Conservation (phyloP, 1,140 invertebrate species). For the Euwallacea similis region DNA sequence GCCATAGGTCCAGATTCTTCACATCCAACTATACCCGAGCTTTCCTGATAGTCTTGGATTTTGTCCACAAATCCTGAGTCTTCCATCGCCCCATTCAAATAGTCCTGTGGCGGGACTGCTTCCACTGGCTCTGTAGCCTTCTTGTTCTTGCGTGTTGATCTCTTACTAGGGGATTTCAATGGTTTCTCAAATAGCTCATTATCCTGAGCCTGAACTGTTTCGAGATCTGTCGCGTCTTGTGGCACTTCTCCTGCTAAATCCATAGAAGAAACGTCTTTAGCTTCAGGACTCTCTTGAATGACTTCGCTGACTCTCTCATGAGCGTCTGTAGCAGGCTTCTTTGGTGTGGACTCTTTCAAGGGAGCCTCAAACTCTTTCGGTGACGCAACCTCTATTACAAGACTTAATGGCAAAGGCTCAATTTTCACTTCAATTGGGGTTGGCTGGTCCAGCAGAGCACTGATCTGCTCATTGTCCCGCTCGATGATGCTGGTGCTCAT, state of each 20-base stretch:
- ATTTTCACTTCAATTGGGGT: neutral
- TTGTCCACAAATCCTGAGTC: neutral
- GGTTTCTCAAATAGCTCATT: neutral
- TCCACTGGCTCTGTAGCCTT: neutral
- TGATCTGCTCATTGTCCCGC: slow-evolving; percentile 12
- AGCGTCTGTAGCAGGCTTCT: neutral
- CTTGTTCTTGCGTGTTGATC: neutral
- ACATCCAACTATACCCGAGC: neutral
- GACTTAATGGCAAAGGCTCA: neutral
- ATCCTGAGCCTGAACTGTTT: neutral
- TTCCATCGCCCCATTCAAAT: neutral
- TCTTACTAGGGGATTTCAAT: neutral
- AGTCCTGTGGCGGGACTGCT: neutral
- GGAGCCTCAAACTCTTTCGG: neutral
- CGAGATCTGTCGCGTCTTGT: neutral
- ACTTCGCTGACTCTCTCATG: neutral
- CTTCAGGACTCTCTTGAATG: neutral
- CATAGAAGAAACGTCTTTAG: neutral
- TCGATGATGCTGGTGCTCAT: slow-evolving; percentile 39
- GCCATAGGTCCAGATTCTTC: slow-evolving; percentile 13
- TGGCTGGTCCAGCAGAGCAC: neutral
- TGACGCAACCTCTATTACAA: neutral
- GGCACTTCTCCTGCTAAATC: slow-evolving; percentile 13
- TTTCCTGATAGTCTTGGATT: neutral
- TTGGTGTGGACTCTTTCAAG: neutral